Percentiles rank a stretch among this genome's conserved stretches.
phyloP scores from a whole-genome alignment of 2,797 vertebrate species.

The Allobates femoralis region DNA sequence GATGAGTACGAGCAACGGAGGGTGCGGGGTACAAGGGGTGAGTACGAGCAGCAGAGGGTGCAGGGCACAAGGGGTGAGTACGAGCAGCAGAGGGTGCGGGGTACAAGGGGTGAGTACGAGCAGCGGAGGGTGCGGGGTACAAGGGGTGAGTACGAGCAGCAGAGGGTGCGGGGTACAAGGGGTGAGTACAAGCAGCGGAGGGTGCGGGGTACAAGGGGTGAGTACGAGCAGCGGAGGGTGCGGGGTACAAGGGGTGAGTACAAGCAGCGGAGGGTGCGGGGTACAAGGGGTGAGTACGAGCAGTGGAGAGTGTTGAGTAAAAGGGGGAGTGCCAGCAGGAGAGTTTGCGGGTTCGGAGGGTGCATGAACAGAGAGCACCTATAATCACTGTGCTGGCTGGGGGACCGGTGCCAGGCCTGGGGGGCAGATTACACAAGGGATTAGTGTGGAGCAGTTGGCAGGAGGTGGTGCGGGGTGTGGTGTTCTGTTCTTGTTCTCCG shows the following conservation, averaged over 20 bases:
- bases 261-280: neutral
- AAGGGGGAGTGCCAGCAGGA: too few species aligned
- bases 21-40: neutral
- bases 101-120: neutral
- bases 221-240: neutral
- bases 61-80: neutral
- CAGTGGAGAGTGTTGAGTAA: neutral
- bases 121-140: neutral
- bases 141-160: neutral
- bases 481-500: neutral
- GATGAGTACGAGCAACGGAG: neutral
- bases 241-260: neutral
- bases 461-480: neutral
- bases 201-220: neutral
- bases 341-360: neutral
- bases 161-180: neutral
- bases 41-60: neutral
- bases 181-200: neutral
- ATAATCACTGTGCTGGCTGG: neutral
- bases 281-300: neutral
- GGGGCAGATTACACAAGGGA: slow-evolving; percentile 10
- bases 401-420: neutral
- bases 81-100: neutral
- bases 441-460: neutral
- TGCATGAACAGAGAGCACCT: neutral